Conservation (phyloP, 2,113 vertebrate genomes). For the Fulica atra region DNA sequence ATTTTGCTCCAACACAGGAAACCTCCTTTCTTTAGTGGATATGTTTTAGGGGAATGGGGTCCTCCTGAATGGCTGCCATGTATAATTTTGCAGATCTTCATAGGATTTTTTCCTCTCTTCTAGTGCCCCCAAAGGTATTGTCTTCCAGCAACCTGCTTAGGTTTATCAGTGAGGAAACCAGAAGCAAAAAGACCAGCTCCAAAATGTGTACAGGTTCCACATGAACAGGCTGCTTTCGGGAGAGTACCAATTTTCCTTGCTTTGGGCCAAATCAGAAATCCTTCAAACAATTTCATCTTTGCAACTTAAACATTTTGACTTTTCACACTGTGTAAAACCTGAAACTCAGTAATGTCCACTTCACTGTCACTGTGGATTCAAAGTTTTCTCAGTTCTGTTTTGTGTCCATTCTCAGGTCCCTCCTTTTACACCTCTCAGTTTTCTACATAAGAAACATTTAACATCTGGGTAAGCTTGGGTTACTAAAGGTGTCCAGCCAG, state of each 20-base stretch:
- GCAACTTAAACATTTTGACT: neutral
- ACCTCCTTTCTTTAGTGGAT: neutral
- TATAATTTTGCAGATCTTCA: neutral
- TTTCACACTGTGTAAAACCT: neutral
- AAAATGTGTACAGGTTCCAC: neutral
- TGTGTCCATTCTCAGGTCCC: neutral
- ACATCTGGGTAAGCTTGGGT: neutral
- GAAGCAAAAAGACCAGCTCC: neutral
- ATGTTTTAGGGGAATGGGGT: neutral
- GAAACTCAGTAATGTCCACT: neutral
- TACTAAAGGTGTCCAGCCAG: neutral
- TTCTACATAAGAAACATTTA: neutral
- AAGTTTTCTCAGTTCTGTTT: neutral
- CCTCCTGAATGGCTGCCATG: neutral
- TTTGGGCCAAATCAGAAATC: neutral
- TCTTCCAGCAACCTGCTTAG: neutral
- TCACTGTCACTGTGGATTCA: neutral
- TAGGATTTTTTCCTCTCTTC: neutral
- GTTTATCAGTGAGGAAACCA: neutral
- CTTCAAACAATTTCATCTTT: neutral
- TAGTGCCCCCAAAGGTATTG: neutral
- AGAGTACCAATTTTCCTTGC: neutral
- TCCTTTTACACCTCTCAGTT: accelerated
- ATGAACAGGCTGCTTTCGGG: neutral
- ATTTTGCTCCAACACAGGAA: neutral